Percentiles rank a stretch among this genome's conserved stretches.
Evolutionary conservation across 1,140 invertebrate species (phyloP).

Genomic region (Bradysia coprophila): DNA sequence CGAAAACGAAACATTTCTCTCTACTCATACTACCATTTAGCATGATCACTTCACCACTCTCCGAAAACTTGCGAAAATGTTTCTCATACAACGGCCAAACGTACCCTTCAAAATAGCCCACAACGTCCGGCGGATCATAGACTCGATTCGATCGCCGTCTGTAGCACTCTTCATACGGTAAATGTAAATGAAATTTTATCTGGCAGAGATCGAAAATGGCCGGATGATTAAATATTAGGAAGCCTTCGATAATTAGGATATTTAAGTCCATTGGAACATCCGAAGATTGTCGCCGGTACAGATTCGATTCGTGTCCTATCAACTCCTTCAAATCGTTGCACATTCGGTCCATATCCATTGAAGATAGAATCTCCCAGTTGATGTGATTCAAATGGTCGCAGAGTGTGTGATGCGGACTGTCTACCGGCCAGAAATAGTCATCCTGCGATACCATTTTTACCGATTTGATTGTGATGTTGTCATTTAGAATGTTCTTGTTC

Average conservation of each 20-base stretch:
- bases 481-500: slow-evolving; percentile 13
- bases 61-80: slow-evolving; percentile 17
- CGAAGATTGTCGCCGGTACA: neutral
- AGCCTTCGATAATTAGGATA: slow-evolving; percentile 55
- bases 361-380: slow-evolving; percentile 50
- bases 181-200: slow-evolving; percentile 49
- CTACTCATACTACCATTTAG: slow-evolving; percentile 14
- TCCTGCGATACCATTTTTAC: slow-evolving; percentile 44
- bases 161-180: slow-evolving; percentile 44
- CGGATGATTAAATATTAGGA: slow-evolving; percentile 51
- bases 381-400: slow-evolving; percentile 41
- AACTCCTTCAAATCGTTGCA: slow-evolving; percentile 30
- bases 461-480: slow-evolving; percentile 12
- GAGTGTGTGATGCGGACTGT: slow-evolving; percentile 39
- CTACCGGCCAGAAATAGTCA: slow-evolving; percentile 42
- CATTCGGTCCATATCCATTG: slow-evolving; percentile 51
- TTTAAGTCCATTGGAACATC: slow-evolving; percentile 17
- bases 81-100: slow-evolving; percentile 54
- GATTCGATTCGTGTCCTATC: slow-evolving; percentile 16
- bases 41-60: slow-evolving; percentile 18
- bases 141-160: slow-evolving; percentile 32
- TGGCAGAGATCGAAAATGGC: slow-evolving; percentile 42
- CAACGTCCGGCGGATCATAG: slow-evolving; percentile 60
- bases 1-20: slow-evolving; percentile 1
- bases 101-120: slow-evolving; percentile 56